phyloP scores from a whole-genome alignment of 2,113 vertebrate genomes.

The Falco punctatus region DNA sequence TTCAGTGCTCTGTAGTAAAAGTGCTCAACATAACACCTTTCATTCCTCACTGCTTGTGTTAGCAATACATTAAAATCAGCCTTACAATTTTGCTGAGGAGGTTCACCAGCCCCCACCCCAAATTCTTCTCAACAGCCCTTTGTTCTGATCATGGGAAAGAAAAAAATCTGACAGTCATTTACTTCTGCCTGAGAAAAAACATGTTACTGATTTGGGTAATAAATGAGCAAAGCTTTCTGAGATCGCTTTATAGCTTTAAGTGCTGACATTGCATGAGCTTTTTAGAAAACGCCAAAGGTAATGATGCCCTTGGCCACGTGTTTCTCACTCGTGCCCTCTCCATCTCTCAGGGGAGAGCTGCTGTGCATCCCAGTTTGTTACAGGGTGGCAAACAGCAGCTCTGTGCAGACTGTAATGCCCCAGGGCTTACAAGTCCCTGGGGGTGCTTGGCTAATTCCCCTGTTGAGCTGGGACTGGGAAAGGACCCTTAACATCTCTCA shows the following conservation, averaged over 20 bases:
- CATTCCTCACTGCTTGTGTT: background rate
- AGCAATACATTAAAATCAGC: background rate
- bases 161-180: background rate
- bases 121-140: background rate
- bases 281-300: background rate
- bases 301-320: background rate
- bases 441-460: background rate
- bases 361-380: background rate
- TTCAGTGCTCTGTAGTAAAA: background rate
- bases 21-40: background rate
- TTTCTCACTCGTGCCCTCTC: background rate
- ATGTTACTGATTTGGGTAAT: background rate
- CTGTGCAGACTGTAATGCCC: background rate
- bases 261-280: background rate
- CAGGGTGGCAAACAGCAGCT: background rate
- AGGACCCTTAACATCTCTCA: background rate
- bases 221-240: background rate
- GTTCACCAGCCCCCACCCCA: background rate
- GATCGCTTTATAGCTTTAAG: background rate
- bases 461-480: background rate
- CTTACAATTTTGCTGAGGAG: background rate
- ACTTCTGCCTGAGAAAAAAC: background rate
- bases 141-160: background rate
- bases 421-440: background rate
- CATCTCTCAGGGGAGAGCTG: background rate